Percentiles rank a stretch among this genome's conserved stretches.
These are phyloP conservation scores for Campoplex capitator DNA, from an alignment of 2,888 invertebrate genomes.

Conservation along the genomic window DNA sequence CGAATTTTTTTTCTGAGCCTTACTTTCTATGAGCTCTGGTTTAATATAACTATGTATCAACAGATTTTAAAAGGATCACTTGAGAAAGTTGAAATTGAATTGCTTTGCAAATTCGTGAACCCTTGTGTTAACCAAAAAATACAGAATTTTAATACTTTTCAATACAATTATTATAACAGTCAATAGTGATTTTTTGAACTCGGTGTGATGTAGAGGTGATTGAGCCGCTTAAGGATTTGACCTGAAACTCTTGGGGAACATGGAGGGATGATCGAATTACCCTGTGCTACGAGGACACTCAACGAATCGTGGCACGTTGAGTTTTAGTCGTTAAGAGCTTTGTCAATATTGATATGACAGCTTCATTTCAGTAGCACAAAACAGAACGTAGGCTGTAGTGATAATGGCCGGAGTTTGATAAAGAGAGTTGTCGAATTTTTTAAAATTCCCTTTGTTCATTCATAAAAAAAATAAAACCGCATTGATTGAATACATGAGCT, in stretches of 20 bases:
- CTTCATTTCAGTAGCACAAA: slow-evolving; percentile 23
- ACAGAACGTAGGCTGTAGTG: slow-evolving; percentile 12
- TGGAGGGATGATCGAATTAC: slow-evolving; percentile 34
- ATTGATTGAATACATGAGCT: neutral
- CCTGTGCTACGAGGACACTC: slow-evolving; percentile 36
- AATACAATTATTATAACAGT: neutral
- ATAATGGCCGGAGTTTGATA: slow-evolving; percentile 13
- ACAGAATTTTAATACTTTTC: neutral
- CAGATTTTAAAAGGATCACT: neutral
- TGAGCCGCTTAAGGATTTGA: slow-evolving; percentile 53
- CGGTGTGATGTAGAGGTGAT: slow-evolving; percentile 43
- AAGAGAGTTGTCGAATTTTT: neutral
- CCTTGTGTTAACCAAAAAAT: neutral
- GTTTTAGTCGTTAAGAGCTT: slow-evolving; percentile 55
- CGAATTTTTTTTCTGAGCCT: neutral
- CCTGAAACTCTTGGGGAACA: slow-evolving; percentile 49
- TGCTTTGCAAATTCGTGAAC: neutral
- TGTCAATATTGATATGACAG: slow-evolving; percentile 60
- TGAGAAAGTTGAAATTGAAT: neutral
- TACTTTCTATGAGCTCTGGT: neutral
- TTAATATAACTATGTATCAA: neutral
- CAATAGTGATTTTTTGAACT: neutral
- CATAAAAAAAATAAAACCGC: neutral
- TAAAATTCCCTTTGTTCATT: neutral
- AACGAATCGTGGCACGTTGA: slow-evolving; percentile 45